These are phyloP conservation scores for Phocoena sinus DNA, from an alignment of 2,113 vertebrate species.

Conservation along the genomic window DNA sequence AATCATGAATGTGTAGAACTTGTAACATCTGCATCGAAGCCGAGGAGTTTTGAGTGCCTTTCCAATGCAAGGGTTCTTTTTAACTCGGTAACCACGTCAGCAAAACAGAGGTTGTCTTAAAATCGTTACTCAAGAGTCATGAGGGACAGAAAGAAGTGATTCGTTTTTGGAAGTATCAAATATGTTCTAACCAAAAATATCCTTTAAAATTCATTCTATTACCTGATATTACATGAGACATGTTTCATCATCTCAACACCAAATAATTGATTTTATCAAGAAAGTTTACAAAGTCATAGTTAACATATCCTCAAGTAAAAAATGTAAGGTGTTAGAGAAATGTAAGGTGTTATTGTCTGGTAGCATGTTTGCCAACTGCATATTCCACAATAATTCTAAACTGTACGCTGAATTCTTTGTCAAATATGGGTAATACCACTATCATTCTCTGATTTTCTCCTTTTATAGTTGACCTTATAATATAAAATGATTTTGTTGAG, in stretches of 20 bases:
- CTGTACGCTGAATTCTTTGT: background rate
- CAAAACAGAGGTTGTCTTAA: background rate
- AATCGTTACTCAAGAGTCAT: background rate
- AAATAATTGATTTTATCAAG: background rate
- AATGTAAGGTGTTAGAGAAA: background rate
- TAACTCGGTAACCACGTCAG: background rate
- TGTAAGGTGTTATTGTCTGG: background rate
- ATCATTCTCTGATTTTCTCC: background rate
- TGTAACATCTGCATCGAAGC: background rate
- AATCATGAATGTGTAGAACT: background rate
- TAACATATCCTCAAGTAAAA: background rate
- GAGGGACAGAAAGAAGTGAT: background rate
- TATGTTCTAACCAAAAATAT: background rate
- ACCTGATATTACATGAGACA: background rate
- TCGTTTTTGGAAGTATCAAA: background rate
- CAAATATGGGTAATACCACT: background rate
- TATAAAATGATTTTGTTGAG: background rate
- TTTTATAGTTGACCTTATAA: constrained; percentile 3
- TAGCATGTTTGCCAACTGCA: background rate
- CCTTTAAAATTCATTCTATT: background rate
- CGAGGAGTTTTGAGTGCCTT: background rate
- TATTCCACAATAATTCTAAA: background rate
- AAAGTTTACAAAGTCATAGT: background rate
- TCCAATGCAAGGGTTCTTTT: background rate
- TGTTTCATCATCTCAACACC: background rate